phyloP scores from a whole-genome alignment of 2,113 vertebrate species.

The Ardeotis arabs region DNA sequence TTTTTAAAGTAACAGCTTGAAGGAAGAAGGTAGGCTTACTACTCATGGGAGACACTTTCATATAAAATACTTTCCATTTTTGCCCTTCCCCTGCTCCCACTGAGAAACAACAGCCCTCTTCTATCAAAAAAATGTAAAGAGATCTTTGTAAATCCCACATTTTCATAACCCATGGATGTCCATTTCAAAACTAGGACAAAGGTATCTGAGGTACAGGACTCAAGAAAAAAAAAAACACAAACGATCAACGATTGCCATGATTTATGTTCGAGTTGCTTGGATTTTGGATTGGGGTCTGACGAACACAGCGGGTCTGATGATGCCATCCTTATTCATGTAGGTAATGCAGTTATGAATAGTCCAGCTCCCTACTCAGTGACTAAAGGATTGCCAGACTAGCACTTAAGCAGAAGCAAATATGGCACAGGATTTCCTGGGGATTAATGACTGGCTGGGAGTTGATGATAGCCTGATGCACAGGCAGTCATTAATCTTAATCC shows the following conservation, averaged over 20 bases:
- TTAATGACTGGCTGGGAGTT: slow-evolving; percentile 59
- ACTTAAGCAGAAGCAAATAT: slow-evolving; percentile 64
- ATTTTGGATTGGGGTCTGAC: not conserved
- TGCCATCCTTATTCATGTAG: not conserved
- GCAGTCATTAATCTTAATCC: slow-evolving; percentile 61
- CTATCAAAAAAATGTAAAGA: not conserved
- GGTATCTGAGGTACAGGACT: not conserved
- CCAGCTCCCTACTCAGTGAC: not conserved
- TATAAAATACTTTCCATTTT: not conserved
- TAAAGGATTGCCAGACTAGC: slow-evolving; percentile 35
- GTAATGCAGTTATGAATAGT: not conserved
- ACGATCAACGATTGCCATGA: not conserved
- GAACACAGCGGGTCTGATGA: not conserved
- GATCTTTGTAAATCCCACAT: not conserved
- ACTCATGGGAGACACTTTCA: not conserved
- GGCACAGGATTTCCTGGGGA: slow-evolving; percentile 63
- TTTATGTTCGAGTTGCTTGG: not conserved
- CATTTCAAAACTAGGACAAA: not conserved
- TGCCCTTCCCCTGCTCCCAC: not conserved
- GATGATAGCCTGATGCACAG: slow-evolving; percentile 52
- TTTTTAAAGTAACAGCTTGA: not conserved
- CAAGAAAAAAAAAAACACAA: not conserved
- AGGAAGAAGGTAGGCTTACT: not conserved
- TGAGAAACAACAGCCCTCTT: not conserved
- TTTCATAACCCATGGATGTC: not conserved